Base-by-base conservation (phyloP, 2,797 vertebrate species). In the Lepus townsendii region DNA sequence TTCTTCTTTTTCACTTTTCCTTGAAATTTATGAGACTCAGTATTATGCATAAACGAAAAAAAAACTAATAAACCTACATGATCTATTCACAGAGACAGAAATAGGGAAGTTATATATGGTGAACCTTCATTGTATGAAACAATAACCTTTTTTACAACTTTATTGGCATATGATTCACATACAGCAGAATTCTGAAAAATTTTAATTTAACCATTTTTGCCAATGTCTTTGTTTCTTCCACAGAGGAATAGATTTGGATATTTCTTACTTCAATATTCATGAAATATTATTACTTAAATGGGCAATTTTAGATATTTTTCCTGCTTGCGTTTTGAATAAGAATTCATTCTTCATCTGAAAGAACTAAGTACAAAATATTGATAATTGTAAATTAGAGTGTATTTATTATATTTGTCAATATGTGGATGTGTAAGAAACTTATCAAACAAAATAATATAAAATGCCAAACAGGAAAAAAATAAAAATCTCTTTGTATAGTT, bases 1-100 rank as follows among this genome's bases (percentile, higher is more conserved):
- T 78, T 60, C 30, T 68, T 54, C n/a, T 69, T 92, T 91, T 88
- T 47, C 13, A 60, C 27, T 92, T 90, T 92, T 78, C 11, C 42
- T 10, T 8, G 78, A 82, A 85, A 42, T 90, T 68, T 82, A 71
- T 66, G 20, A 69, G 22, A 88, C 35, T 72, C 35, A 68, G 38
- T 84, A 35, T 35, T 32, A 73, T 77, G 6, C 42, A 7, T 62
- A 85, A 83, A n/a, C 63, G 7, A 11, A 62, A 94, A 32, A 42
- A 42, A 42, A 42, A 42, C 35, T 42, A 42, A 42, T 42, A 83
- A 12, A 85, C 19, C 2, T 62, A 19, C 38, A 35, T 66, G 75
- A 16, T 66, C 17, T 13, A 63, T 32, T 3, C 9, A 86, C 11
- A 60, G 14, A 77, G 8, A 84, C 8, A 78, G 7, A 91, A 83